These are phyloP conservation scores for crab-eating macaque (Macaca fascicularis) DNA, from an alignment of 2,113 vertebrate species.

Conservation along the genomic window T2T-MFA8v1.1 NC_088380.1:98890001-98890500, in stretches of 20 bases:
- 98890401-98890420: conserved; percentile 52
- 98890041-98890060: conserved; percentile 3
- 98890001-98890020: background rate
- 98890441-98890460: conserved; percentile 26
- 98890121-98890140: background rate
- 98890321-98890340: conserved; percentile 80
- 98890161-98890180: background rate
- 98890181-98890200: background rate
- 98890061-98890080: background rate
- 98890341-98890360: conserved; percentile 79
- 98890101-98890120: background rate
- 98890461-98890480: background rate
- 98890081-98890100: background rate
- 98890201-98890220: conserved; percentile 39
- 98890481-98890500: background rate
- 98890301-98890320: conserved; percentile 70
- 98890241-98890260: conserved; percentile 78
- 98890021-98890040: background rate
- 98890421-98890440: conserved; percentile 44
- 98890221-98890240: conserved; percentile 73
- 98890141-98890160: background rate
- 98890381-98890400: conserved; percentile 19
- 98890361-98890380: conserved; percentile 36
- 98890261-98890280: conserved; percentile 76
- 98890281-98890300: conserved; percentile 64